These are phyloP conservation scores for Aphyosemion australe DNA, from an alignment of 2,113 vertebrate species.

Conservation along the genomic window DNA sequence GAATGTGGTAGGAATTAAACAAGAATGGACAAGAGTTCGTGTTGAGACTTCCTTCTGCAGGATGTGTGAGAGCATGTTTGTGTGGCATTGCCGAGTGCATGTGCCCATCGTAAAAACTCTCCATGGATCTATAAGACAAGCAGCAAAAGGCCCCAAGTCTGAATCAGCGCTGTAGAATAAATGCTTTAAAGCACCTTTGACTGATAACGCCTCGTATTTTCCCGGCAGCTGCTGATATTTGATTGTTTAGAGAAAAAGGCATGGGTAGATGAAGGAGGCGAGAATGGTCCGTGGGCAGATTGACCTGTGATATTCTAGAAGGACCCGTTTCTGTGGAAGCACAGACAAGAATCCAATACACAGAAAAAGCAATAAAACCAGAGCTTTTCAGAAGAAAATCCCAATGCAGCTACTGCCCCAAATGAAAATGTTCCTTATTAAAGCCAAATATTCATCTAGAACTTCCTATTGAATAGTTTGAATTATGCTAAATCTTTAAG, in stretches of 20 bases:
- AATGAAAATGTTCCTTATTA: too few species aligned
- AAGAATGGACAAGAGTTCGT: not conserved
- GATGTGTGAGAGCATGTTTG: not conserved
- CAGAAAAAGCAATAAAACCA: not conserved
- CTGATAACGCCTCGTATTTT: conserved; percentile 6
- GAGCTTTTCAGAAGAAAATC: too few species aligned
- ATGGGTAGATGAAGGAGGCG: conserved; percentile 35
- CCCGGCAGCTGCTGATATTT: conserved; percentile 19
- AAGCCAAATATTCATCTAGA: too few species aligned
- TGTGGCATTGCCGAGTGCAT: conserved; percentile 4
- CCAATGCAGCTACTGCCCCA: too few species aligned
- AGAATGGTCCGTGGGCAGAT: conserved; percentile 45
- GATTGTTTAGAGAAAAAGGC: conserved; percentile 15
- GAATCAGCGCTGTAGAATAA: conserved; percentile 22
- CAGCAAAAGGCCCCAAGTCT: conserved; percentile 10
- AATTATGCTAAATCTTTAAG: too few species aligned
- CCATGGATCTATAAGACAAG: conserved; percentile 6
- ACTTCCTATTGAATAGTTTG: too few species aligned
- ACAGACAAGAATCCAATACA: conserved; percentile 8
- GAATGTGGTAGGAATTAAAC: not conserved
- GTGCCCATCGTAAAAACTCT: conserved; percentile 1
- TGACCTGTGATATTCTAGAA: conserved; percentile 54
- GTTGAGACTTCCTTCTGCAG: not conserved
- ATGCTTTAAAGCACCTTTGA: conserved; percentile 25
- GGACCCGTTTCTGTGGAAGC: conserved; percentile 28